These are phyloP conservation scores for Hydropsyche betteni DNA, from an alignment of 2,888 invertebrate genomes.

Conservation along the genomic window DNA sequence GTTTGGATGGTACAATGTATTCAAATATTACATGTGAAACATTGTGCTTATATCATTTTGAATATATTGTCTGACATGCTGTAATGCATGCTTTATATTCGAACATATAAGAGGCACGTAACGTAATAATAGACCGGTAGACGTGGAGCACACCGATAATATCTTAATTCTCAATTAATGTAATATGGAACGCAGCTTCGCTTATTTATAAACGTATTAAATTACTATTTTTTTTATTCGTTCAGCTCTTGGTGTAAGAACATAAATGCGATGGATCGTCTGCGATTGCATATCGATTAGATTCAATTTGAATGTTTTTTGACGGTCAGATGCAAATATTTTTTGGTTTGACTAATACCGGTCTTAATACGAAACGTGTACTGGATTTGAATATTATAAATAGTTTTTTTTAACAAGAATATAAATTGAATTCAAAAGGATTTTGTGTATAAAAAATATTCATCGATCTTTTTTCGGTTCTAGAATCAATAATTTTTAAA, in stretches of 20 bases:
- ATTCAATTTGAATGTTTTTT: background rate
- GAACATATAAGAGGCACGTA: background rate
- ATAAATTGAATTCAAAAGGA: too few relatives aligned
- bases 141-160: conserved; percentile 23
- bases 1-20: too few relatives aligned
- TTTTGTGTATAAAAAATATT: too few relatives aligned
- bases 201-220: conserved; percentile 25
- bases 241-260: background rate
- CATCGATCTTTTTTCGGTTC: too few relatives aligned
- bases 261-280: background rate
- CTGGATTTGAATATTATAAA: too few relatives aligned
- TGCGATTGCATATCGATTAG: conserved; percentile 11
- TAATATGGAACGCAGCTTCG: conserved; percentile 7
- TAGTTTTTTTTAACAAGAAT: too few relatives aligned
- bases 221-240: conserved; percentile 16
- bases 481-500: too few relatives aligned
- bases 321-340: too few relatives aligned
- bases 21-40: too few relatives aligned
- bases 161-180: conserved; percentile 31
- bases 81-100: background rate
- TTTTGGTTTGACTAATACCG: too few relatives aligned
- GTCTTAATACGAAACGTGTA: too few relatives aligned
- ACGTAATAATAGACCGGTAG: conserved; percentile 24
- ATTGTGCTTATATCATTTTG: background rate
- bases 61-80: background rate